phyloP scores from a whole-genome alignment of 2,888 invertebrate genomes.

The Perizoma flavofasciatum region DNA sequence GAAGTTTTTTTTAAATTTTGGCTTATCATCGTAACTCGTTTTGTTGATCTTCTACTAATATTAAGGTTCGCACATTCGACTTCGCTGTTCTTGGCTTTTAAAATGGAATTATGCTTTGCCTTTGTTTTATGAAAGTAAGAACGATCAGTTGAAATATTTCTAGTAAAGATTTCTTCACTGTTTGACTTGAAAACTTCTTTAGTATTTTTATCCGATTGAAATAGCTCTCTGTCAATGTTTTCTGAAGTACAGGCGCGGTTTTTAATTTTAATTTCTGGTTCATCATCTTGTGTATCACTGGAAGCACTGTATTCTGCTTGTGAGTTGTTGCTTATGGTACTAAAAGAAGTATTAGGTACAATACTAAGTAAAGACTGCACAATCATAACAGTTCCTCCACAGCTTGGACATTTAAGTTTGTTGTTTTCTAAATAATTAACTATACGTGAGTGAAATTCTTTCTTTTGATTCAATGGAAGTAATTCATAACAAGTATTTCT shows the following conservation, averaged over 20 bases:
- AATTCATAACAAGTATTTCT: constrained; percentile 81
- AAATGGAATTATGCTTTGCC: constrained; percentile 53
- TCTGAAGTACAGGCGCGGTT: constrained; percentile 7
- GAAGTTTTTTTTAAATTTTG: constrained; percentile 42
- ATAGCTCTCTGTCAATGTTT: constrained; percentile 11
- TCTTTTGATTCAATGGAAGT: constrained; percentile 80
- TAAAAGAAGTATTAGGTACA: constrained; percentile 18
- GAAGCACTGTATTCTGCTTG: constrained; percentile 8
- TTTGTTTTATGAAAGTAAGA: constrained; percentile 28
- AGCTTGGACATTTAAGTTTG: constrained; percentile 77
- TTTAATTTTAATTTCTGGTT: constrained; percentile 3
- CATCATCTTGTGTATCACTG: constrained; percentile 15
- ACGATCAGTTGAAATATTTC: constrained; percentile 12
- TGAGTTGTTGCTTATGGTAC: constrained; percentile 4
- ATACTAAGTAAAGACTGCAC: constrained; percentile 54
- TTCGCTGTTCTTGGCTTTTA: constrained; percentile 50
- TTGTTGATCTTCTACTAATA: constrained; percentile 44
- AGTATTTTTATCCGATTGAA: constrained; percentile 7
- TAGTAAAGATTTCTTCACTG: constrained; percentile 22
- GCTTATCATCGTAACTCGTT: constrained; percentile 67
- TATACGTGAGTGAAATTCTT: constrained; percentile 80
- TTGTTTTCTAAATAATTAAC: constrained; percentile 77
- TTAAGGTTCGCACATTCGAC: constrained; percentile 34
- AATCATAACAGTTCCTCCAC: constrained; percentile 71
- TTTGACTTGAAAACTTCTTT: constrained; percentile 9